Conservation (phyloP, 2,797 vertebrate genomes). For the Acanthis flammea region DNA sequence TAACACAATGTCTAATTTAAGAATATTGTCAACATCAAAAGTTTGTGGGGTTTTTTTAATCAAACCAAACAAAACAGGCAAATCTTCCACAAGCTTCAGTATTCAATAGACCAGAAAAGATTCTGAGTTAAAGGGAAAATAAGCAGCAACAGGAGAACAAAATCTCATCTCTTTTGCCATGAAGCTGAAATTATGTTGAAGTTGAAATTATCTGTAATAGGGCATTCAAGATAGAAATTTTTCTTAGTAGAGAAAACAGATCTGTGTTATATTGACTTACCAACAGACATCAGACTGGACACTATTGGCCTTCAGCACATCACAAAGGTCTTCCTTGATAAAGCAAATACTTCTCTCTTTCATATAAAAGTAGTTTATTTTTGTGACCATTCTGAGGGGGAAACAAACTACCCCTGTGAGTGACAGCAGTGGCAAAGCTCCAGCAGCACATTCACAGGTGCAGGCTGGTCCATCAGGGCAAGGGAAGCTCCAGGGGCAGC, state of each 20-base stretch:
- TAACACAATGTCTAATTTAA: background rate
- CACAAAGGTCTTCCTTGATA: background rate
- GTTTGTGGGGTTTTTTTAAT: background rate
- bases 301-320: background rate
- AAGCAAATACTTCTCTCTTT: background rate
- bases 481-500: background rate
- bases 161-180: background rate
- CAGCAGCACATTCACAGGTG: fast-evolving
- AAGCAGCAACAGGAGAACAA: background rate
- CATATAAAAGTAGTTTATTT: background rate
- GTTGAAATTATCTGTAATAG: background rate
- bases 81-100: background rate
- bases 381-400: background rate
- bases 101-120: background rate
- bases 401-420: background rate
- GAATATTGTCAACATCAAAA: background rate
- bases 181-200: background rate
- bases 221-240: background rate
- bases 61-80: background rate
- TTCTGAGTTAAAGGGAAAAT: background rate
- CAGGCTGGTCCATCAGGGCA: fast-evolving
- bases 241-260: background rate
- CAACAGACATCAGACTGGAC: background rate
- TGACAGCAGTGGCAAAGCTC: background rate
- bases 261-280: background rate